A percentile compares a stretch with the other conserved stretches of the same genome.
Evolutionary conservation across 2,797 vertebrate genomes (phyloP).

Genomic region (Rhabdophis nuchalis): DNA sequence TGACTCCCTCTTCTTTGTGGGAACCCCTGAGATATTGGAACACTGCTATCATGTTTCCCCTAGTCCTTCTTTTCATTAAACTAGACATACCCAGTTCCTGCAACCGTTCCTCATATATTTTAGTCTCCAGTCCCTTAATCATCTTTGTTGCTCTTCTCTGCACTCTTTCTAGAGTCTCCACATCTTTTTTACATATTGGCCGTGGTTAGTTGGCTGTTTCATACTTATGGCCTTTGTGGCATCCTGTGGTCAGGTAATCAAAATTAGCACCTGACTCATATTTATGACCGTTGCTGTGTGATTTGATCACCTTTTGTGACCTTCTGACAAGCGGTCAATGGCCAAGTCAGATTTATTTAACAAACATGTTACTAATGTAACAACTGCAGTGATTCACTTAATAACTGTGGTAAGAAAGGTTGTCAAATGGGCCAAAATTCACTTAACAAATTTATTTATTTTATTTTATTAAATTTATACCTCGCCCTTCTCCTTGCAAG

Average conservation of each 20-base stretch:
- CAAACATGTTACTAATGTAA: not conserved
- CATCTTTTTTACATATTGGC: too few relatives aligned
- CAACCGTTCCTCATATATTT: too few relatives aligned
- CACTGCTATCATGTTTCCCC: too few relatives aligned
- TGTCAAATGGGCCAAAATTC: not conserved
- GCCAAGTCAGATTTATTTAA: not conserved
- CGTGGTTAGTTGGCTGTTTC: not conserved
- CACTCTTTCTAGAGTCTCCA: too few relatives aligned
- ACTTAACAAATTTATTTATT: not conserved
- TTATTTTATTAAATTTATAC: too few relatives aligned
- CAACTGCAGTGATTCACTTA: not conserved
- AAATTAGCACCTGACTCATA: not conserved
- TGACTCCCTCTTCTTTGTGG: too few relatives aligned
- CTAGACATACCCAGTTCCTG: too few relatives aligned
- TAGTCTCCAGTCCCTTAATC: too few relatives aligned
- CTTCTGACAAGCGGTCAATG: not conserved
- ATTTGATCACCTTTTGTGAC: not conserved
- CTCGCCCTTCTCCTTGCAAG: too few relatives aligned
- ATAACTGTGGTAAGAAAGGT: not conserved
- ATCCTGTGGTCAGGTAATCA: not conserved
- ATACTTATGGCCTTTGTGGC: not conserved
- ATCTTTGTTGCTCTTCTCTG: too few relatives aligned
- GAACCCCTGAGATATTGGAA: too few relatives aligned
- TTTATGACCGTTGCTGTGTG: not conserved
- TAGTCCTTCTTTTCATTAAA: too few relatives aligned